These are phyloP conservation scores for Frieseomelitta varia DNA, from an alignment of 1,140 invertebrate genomes.

Conservation along the genomic window DNA sequence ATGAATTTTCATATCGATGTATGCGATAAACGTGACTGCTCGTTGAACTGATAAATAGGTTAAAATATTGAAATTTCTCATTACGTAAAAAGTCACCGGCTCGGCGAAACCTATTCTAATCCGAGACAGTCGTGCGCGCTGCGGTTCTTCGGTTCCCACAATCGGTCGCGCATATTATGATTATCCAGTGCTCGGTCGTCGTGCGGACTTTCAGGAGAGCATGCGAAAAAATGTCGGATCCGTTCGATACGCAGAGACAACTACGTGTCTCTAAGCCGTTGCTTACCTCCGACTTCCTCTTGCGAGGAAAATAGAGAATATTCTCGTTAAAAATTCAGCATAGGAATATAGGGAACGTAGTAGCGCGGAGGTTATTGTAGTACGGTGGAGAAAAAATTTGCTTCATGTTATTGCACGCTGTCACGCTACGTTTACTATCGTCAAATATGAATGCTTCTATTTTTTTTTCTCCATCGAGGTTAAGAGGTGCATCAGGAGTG, in stretches of 20 bases:
- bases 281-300: not conserved
- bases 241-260: not conserved
- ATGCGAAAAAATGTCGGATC: constrained; percentile 25
- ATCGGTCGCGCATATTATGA: constrained; percentile 33
- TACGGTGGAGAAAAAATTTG: not conserved
- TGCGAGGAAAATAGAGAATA: not conserved
- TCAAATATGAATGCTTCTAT: not conserved
- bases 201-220: not conserved
- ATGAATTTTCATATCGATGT: not conserved
- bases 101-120: constrained; percentile 23
- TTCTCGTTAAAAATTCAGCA: not conserved
- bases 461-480: not conserved
- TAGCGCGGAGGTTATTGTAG: not conserved
- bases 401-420: not conserved
- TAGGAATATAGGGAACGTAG: not conserved
- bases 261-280: not conserved
- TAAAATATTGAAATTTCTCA: constrained; percentile 7
- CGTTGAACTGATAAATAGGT: constrained; percentile 11
- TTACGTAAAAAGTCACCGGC: constrained; percentile 14
- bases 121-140: not conserved
- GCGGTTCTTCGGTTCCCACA: constrained; percentile 20
- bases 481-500: not conserved
- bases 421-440: not conserved
- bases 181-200: not conserved
- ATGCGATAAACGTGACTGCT: not conserved